Base-by-base conservation (phyloP, 2,113 vertebrate species). In the Hippocampus abdominalis region DNA sequence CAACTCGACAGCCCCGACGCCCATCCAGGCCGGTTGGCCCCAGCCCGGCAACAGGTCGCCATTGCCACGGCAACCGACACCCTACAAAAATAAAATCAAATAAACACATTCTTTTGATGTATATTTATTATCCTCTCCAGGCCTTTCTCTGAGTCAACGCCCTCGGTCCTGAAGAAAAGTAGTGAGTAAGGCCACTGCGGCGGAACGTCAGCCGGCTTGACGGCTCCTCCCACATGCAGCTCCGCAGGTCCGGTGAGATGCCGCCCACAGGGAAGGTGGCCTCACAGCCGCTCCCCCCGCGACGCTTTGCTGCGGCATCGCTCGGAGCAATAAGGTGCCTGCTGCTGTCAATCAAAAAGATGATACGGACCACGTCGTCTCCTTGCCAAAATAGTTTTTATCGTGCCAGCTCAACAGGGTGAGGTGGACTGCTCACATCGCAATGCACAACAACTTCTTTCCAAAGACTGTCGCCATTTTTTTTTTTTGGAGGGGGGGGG, bases 1-100 rank as follows among this genome's bases (percentile, higher is more conserved):
- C 62, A 97, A 94, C 36, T 96, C 93, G 49, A 88, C 94, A 11
- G 29, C 90, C 73, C 90, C 94, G 15, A 97, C 96, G 1, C 96
- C 96, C 5, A 92, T 93, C 70, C 94, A 96, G 77, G 67, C 92
- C 20, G 76, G 79, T 0, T 95, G 94, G 94, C 93, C 94, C 1
- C 57, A 87, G 57, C 93, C 93, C 72, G 88, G 90, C 63, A 88
- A 92, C 67, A 87, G 93, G 96, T 98, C 86, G 92, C 89, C 8
- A 62, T 25, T 4, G 15, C 48, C 16, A 21, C 42, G 8, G 48
- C 6, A 44, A 18, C 48, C 18, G 29, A 44, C 21, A 6, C 9
- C 1, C 32, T 49, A 0, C 40, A 1, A 16, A 36, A 6, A 4
- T 10, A 16, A 49, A 21, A 3, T 16, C 18, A 51, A 65, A 21